These are phyloP conservation scores for Brachionus plicatilis DNA, from an alignment of 1,140 invertebrate species.

Conservation along the genomic window DNA sequence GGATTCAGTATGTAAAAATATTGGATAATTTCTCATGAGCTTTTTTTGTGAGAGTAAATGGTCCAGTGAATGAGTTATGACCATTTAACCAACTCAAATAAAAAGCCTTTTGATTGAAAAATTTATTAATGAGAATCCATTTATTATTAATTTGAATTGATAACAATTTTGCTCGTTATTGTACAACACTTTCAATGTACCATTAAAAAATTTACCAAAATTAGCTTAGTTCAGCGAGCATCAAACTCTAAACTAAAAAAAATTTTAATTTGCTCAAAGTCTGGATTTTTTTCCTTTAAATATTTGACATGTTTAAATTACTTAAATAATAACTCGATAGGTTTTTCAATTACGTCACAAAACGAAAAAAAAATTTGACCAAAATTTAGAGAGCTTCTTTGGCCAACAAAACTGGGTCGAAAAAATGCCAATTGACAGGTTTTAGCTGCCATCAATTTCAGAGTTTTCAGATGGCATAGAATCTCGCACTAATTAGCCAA, in stretches of 20 bases:
- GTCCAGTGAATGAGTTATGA: neutral
- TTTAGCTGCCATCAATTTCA: neutral
- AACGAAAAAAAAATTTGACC: neutral
- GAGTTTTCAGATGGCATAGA: neutral
- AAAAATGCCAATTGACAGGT: neutral
- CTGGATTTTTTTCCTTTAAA: neutral
- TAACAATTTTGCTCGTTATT: neutral
- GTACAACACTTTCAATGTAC: neutral
- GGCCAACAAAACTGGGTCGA: neutral
- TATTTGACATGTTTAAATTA: neutral
- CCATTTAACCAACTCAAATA: neutral
- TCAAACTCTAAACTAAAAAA: neutral
- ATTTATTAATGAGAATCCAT: neutral
- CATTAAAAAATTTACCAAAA: neutral
- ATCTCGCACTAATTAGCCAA: neutral
- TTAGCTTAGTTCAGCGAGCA: neutral
- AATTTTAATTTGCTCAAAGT: neutral
- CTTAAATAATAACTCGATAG: neutral
- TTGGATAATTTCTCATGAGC: neutral
- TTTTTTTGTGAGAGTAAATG: neutral
- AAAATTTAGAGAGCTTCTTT: neutral
- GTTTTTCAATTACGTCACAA: neutral
- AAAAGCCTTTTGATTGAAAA: neutral
- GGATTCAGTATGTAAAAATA: neutral
- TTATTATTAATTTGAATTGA: neutral